A percentile compares a stretch with the other conserved stretches of the same genome.
phyloP scores from a whole-genome alignment of 2,797 vertebrate genomes.

The Erpetoichthys calabaricus region DNA sequence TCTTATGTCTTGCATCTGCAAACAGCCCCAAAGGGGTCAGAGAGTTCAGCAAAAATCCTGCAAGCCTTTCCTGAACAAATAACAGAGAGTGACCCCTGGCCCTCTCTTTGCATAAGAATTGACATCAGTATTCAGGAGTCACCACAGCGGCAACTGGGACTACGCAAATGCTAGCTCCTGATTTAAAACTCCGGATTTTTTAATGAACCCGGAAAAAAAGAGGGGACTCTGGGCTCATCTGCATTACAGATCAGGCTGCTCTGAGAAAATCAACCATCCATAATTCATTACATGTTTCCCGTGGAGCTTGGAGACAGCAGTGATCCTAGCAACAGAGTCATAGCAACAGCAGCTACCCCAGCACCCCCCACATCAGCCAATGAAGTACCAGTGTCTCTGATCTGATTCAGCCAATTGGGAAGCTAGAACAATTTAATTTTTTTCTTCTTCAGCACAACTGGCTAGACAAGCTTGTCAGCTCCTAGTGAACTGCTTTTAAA shows the following conservation, averaged over 20 bases:
- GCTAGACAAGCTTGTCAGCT: constrained; percentile 17
- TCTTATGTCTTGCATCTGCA: constrained; percentile 35
- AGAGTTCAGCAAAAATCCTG: constrained; percentile 45
- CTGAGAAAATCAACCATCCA: constrained; percentile 74
- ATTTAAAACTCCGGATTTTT: constrained; percentile 49
- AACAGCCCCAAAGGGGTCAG: constrained; percentile 43
- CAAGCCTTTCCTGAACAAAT: constrained; percentile 64
- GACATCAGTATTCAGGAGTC: constrained; percentile 41
- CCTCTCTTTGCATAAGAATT: constrained; percentile 66
- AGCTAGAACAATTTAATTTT: constrained; percentile 7
- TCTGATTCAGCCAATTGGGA: constrained; percentile 45
- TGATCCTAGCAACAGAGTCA: constrained; percentile 80
- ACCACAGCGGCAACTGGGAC: constrained; percentile 32
- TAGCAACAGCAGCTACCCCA: constrained; percentile 67
- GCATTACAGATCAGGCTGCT: constrained; percentile 80
- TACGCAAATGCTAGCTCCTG: constrained; percentile 45
- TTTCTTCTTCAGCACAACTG: constrained; percentile 20
- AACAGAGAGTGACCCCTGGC: constrained; percentile 63
- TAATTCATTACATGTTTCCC: constrained; percentile 87
- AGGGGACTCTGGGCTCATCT: constrained; percentile 61
- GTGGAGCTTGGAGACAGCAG: constrained; percentile 58
- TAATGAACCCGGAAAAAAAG: constrained; percentile 56
- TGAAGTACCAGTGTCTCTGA: constrained; percentile 42
- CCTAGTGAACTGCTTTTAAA: constrained; percentile 13
- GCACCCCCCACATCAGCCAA: constrained; percentile 41